Conservation (phyloP, 2,888 invertebrate species). For the Tridacna crocea region DNA sequence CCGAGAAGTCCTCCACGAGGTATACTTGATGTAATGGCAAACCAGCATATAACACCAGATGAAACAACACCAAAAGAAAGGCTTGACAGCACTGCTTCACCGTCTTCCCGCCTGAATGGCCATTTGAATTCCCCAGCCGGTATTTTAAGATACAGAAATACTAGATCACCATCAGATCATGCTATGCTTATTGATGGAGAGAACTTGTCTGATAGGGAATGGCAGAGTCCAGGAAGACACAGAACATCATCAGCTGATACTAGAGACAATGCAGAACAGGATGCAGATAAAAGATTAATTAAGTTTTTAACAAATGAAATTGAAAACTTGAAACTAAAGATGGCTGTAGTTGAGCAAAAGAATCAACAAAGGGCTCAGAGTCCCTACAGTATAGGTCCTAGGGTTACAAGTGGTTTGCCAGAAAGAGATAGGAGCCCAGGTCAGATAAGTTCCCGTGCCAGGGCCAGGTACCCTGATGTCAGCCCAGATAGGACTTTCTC, state of each 20-base stretch:
- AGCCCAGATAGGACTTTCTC: slow-evolving; percentile 42
- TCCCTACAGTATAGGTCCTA: slow-evolving; percentile 53
- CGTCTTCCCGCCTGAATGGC: slow-evolving; percentile 25
- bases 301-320: slow-evolving; percentile 72
- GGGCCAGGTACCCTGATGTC: slow-evolving; percentile 52
- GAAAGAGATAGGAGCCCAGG: slow-evolving; percentile 58
- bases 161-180: slow-evolving; percentile 54
- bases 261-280: slow-evolving; percentile 32
- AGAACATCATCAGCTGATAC: slow-evolving; percentile 21
- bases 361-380: slow-evolving; percentile 51
- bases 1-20: slow-evolving; percentile 59
- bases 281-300: slow-evolving; percentile 64
- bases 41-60: slow-evolving; percentile 52
- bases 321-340: slow-evolving; percentile 74
- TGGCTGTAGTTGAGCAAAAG: slow-evolving; percentile 72
- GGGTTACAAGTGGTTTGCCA: slow-evolving; percentile 50
- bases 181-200: slow-evolving; percentile 23
- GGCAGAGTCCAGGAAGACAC: slow-evolving; percentile 47
- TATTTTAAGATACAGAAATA: slow-evolving; percentile 51
- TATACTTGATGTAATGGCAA: slow-evolving; percentile 61
- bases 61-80: slow-evolving; percentile 54
- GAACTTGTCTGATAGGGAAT: slow-evolving; percentile 20
- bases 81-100: slow-evolving; percentile 16
- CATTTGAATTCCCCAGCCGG: slow-evolving; percentile 44
- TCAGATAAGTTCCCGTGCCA: slow-evolving; percentile 58